phyloP scores from a whole-genome alignment of 2,113 vertebrate species.

The Xenopus borealis region DNA sequence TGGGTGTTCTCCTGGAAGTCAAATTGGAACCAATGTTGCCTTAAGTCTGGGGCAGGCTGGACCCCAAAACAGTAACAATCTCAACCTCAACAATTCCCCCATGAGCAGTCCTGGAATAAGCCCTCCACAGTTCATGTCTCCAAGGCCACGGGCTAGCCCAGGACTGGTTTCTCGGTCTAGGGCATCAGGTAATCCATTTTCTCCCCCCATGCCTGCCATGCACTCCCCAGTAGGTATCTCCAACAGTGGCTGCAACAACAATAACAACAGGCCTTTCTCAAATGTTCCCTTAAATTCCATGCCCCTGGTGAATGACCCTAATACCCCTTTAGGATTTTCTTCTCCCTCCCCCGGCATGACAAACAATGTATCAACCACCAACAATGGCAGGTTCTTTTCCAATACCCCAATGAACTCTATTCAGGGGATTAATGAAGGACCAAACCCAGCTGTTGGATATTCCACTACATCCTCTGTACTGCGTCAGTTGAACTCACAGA shows the following conservation, averaged over 20 bases:
- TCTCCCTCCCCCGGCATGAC: slow-evolving; percentile 63
- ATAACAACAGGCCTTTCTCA: slow-evolving; percentile 61
- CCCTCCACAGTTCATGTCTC: slow-evolving; percentile 86
- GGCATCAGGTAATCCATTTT: slow-evolving; percentile 79
- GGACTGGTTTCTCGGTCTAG: slow-evolving; percentile 75
- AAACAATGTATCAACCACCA: slow-evolving; percentile 49
- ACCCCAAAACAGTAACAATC: slow-evolving; percentile 64
- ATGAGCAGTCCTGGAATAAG: slow-evolving; percentile 81
- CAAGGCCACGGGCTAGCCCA: slow-evolving; percentile 79
- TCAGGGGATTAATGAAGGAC: slow-evolving; percentile 64
- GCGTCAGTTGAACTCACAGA: slow-evolving; percentile 72
- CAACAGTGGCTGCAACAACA: slow-evolving; percentile 51
- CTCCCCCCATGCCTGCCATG: slow-evolving; percentile 79
- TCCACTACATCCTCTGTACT: slow-evolving; percentile 71
- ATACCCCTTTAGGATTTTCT: slow-evolving; percentile 68
- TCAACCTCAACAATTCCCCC: slow-evolving; percentile 69
- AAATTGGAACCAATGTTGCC: slow-evolving; percentile 67
- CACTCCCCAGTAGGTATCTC: slow-evolving; percentile 75
- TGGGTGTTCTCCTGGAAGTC: slow-evolving; percentile 66
- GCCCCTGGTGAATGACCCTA: slow-evolving; percentile 64
- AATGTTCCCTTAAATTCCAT: slow-evolving; percentile 56
- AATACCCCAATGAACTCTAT: slow-evolving; percentile 55
- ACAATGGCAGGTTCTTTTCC: slow-evolving; percentile 68
- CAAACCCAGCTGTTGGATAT: slow-evolving; percentile 64
- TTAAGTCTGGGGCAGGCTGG: slow-evolving; percentile 68